Evolutionary conservation across 2,888 invertebrate genomes (phyloP).

Genomic region (Heliconius charithonia): DNA sequence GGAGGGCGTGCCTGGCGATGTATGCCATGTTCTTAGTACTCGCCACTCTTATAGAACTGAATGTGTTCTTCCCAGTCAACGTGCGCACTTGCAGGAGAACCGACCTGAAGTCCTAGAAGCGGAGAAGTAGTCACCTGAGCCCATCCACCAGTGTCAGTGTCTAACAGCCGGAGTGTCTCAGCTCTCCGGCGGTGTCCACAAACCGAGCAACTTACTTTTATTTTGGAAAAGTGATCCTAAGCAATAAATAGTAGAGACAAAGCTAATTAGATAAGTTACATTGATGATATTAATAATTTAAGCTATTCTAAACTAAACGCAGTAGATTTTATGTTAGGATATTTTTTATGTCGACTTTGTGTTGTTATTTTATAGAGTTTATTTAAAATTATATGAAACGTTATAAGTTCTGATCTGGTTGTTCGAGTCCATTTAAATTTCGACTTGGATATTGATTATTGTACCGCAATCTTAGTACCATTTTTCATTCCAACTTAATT

Average conservation of each 20-base stretch:
- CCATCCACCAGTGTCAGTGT: constrained; percentile 38
- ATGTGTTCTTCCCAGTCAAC: constrained; percentile 96
- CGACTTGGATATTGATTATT: not conserved
- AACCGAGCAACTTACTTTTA: constrained; percentile 17
- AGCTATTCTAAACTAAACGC: constrained; percentile 19
- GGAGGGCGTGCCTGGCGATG: constrained; percentile 92
- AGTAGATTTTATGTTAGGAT: constrained; percentile 20
- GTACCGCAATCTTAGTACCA: constrained; percentile 11
- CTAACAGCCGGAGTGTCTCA: constrained; percentile 3
- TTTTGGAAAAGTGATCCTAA: constrained; percentile 18
- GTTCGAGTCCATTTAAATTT: not conserved
- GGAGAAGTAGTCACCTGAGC: constrained; percentile 32
- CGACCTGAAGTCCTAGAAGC: constrained; percentile 68
- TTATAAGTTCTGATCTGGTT: not conserved
- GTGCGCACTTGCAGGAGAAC: constrained; percentile 90
- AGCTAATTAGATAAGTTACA: constrained; percentile 28
- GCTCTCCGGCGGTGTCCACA: constrained; percentile 25
- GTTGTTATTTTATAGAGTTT: constrained; percentile 27
- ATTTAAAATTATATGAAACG: constrained; percentile 17
- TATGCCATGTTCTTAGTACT: constrained; percentile 94
- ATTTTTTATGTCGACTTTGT: constrained; percentile 32
- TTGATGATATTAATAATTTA: constrained; percentile 26
- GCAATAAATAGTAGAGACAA: constrained; percentile 19
- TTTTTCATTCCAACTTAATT: constrained; percentile 5
- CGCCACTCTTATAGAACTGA: constrained; percentile 95